A percentile compares a stretch with the other conserved stretches of the same genome.
Conservation (phyloP, 1,140 invertebrate species). For the Dendroctonus ponderosae region DNA sequence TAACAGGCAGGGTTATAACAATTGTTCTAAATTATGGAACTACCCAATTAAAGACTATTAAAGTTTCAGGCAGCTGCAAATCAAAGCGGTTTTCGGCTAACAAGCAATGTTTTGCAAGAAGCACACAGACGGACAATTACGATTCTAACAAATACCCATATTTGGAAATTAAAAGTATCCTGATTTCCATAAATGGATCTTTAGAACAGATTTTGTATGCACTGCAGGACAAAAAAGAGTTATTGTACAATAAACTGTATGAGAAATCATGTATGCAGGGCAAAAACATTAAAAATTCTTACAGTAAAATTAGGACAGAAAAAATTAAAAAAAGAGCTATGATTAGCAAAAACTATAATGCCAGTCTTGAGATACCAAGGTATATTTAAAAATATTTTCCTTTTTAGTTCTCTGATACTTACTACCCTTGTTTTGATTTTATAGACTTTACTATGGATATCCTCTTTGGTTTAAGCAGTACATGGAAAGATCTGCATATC, state of each 20-base stretch:
- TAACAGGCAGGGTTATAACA: too few relatives aligned
- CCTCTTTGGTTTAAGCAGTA: constrained; percentile 8
- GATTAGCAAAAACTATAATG: not conserved
- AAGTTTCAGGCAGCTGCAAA: too few relatives aligned
- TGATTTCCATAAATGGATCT: constrained; percentile 5
- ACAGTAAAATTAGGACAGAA: not conserved
- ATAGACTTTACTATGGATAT: constrained; percentile 16
- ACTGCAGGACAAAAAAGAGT: constrained; percentile 19
- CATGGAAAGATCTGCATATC: not conserved
- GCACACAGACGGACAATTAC: not conserved
- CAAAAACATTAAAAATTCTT: constrained; percentile 1
- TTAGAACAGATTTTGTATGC: constrained; percentile 6
- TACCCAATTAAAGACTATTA: too few relatives aligned
- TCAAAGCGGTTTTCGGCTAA: not conserved
- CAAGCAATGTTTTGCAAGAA: not conserved
- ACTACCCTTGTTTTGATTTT: not conserved
- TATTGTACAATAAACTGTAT: constrained; percentile 15
- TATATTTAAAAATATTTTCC: not conserved
- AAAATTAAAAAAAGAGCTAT: constrained; percentile 5
- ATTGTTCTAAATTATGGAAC: too few relatives aligned
- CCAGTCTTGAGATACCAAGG: constrained; percentile 16
- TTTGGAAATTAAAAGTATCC: constrained; percentile 14
- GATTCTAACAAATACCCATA: not conserved
- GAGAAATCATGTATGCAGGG: not conserved
- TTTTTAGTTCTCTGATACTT: not conserved